Conservation (phyloP, 2,113 vertebrate species). For the Silurus glanis region DNA sequence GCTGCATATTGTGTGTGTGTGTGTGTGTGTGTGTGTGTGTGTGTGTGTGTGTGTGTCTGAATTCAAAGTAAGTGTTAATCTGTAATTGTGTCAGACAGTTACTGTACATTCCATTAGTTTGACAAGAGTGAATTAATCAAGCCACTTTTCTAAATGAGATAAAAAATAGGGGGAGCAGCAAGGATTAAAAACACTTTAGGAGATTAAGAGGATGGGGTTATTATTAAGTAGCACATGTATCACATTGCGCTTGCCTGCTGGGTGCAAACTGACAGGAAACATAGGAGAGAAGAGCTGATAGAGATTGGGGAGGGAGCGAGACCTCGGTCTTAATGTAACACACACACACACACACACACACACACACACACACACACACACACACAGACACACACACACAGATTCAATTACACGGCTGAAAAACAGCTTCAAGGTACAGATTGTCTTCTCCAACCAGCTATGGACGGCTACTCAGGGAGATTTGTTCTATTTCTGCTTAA, state of each 20-base stretch:
- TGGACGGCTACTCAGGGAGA: slow-evolving; percentile 18
- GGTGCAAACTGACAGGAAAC: neutral
- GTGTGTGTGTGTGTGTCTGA: neutral
- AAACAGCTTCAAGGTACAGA: slow-evolving; percentile 36
- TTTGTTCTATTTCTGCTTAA: slow-evolving; percentile 40
- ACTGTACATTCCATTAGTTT: slow-evolving; percentile 4
- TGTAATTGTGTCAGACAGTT: neutral
- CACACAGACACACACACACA: slow-evolving; percentile 38
- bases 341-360: slow-evolving; percentile 4
- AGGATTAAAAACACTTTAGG: slow-evolving; percentile 7
- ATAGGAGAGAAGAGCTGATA: neutral
- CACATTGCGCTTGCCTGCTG: slow-evolving; percentile 11
- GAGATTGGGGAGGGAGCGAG: neutral
- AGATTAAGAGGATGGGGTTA: neutral
- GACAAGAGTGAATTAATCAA: slow-evolving; percentile 21
- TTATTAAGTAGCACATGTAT: slow-evolving; percentile 16
- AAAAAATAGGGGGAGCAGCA: slow-evolving; percentile 2
- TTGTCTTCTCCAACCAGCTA: slow-evolving; percentile 29
- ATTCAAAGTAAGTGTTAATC: neutral
- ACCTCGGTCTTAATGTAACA: slow-evolving; percentile 24
- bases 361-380: neutral
- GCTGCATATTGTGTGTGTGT: neutral
- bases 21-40: neutral
- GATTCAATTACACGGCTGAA: slow-evolving; percentile 27
- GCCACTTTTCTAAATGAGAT: slow-evolving; percentile 14